phyloP scores from a whole-genome alignment of 1,140 invertebrate species.

The Lasaia peninsularis region DNA sequence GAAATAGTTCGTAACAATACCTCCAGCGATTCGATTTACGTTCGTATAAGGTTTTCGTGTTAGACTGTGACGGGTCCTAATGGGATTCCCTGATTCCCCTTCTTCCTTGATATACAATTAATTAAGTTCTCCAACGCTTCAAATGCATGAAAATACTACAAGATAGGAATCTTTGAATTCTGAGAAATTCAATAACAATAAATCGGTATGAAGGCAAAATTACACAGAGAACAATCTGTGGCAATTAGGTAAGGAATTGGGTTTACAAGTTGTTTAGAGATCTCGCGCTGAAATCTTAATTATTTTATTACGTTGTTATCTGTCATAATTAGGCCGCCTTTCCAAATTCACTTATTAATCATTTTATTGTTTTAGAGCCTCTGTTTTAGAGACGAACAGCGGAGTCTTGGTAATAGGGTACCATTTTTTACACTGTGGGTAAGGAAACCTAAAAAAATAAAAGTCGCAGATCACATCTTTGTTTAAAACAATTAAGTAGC shows the following conservation, averaged over 20 bases:
- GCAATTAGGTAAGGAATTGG: not conserved
- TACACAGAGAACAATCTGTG: not conserved
- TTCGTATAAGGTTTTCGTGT: not conserved
- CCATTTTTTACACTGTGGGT: no score
- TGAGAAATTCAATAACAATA: constrained; percentile 1
- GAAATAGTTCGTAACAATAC: not conserved
- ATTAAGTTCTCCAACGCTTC: not conserved
- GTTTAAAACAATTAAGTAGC: no score
- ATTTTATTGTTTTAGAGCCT: no score
- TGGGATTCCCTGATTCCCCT: not conserved
- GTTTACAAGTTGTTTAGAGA: not conserved
- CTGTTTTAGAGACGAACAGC: no score
- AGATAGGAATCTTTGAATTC: not conserved
- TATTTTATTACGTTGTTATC: no score
- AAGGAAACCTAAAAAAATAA: no score
- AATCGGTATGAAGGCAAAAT: not conserved
- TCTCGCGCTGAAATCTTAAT: no score
- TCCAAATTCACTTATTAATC: no score
- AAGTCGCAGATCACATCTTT: no score
- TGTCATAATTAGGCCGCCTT: no score
- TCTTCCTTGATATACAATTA: not conserved
- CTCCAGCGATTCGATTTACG: not conserved
- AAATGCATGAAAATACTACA: constrained; percentile 2
- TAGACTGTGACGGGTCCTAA: not conserved
- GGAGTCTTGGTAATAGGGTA: no score